phyloP scores from a whole-genome alignment of 2,113 vertebrate species.

The Excalfactoria chinensis region DNA sequence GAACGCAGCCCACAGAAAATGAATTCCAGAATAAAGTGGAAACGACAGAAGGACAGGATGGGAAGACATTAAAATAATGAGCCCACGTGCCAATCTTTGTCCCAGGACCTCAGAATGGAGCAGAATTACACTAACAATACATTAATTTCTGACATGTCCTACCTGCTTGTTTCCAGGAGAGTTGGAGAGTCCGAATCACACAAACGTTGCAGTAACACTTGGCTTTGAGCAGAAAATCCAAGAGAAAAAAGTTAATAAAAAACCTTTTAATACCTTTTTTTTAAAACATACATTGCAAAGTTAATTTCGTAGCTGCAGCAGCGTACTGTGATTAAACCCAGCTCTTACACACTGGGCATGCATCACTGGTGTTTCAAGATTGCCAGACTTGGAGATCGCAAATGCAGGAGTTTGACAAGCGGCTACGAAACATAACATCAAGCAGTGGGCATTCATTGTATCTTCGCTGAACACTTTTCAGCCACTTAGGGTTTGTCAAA shows the following conservation, averaged over 20 bases:
- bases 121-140: neutral
- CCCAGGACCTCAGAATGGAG: neutral
- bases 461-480: neutral
- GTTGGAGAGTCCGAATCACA: conserved; percentile 93
- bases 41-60: neutral
- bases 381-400: neutral
- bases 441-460: neutral
- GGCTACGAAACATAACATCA: neutral
- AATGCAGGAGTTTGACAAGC: neutral
- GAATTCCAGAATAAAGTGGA: neutral
- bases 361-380: neutral
- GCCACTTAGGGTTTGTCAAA: neutral
- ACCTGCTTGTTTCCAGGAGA: conserved; percentile 95
- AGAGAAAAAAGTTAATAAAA: neutral
- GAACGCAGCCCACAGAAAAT: neutral
- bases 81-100: neutral
- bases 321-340: neutral
- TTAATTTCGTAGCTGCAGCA: neutral
- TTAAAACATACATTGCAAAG: neutral
- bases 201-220: conserved; percentile 88
- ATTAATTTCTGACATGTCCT: conserved; percentile 6
- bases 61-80: neutral
- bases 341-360: neutral
- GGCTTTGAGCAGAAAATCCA: conserved; percentile 74
- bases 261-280: neutral